Percentiles rank a stretch among this genome's conserved stretches.
phyloP scores from a whole-genome alignment of 2,888 invertebrate genomes.

The Brassicogethes aeneus region DNA sequence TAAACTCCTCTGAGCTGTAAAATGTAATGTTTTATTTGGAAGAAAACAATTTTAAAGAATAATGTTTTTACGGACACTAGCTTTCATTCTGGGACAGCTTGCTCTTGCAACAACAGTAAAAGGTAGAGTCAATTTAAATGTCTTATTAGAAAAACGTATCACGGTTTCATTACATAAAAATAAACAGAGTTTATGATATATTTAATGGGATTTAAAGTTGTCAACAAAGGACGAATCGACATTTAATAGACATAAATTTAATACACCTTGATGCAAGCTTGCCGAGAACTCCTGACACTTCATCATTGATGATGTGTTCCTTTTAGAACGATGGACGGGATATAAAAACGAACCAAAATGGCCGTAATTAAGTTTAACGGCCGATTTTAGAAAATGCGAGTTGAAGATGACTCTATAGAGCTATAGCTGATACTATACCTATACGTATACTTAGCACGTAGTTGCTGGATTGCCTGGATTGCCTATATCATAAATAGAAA shows the following conservation, averaged over 20 bases:
- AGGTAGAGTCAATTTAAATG: no score
- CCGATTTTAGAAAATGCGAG: not conserved
- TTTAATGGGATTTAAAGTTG: conserved; percentile 35
- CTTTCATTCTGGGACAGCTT: no score
- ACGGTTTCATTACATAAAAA: conserved; percentile 30
- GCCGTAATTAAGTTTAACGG: not conserved
- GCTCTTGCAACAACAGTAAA: no score
- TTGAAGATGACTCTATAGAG: no score
- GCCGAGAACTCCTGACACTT: not conserved
- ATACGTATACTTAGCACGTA: no score
- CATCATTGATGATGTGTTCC: not conserved
- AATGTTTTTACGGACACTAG: no score
- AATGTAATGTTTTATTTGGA: no score
- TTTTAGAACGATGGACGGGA: not conserved
- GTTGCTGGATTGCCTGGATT: no score
- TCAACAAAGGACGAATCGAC: conserved; percentile 33
- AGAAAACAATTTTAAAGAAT: no score
- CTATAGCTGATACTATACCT: no score
- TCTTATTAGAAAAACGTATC: conserved; percentile 24
- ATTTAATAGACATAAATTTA: conserved; percentile 31
- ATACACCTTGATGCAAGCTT: conserved; percentile 20
- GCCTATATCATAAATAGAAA: no score
- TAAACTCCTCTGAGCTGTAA: no score
- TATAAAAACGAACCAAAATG: not conserved
- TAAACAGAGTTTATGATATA: conserved; percentile 32